Base-by-base conservation (phyloP, 2,888 invertebrate species). In the Tetanocera ferruginea region DNA sequence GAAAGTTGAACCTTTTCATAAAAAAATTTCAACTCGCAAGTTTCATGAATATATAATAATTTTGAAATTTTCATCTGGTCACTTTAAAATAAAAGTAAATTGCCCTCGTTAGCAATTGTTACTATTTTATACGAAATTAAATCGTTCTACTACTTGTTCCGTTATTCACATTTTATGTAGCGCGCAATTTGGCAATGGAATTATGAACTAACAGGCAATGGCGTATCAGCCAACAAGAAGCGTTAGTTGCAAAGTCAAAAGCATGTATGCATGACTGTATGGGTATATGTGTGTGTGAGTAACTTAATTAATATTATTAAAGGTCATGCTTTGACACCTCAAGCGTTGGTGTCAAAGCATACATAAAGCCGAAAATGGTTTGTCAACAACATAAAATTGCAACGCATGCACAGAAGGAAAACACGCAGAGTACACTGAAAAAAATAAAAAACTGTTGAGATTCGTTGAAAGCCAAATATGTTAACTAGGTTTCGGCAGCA, bases 301-400 rank as follows among this genome's bases (percentile, higher is more conserved):
- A 43, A 23, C 73, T 73, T 73, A 73, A 73, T 73, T 73, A 62
- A 37, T 25, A 25, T 43, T 49, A 49, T 73, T 62, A 62, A 62
- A 25, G 60, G 73, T 73, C 62, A 73, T 62, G 49, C 62, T 60
- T 49, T 62, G 62, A 5, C 73, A 73, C 73, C 73, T 73, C 62
- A 28, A n/a, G 8, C 60, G 51, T 25, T 14, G 23, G 23, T 19
- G 37, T 28, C 11, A 28, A 60, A 25, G 28, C 60, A 14, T 0
- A 28, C 67, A 67, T 23, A 52, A 8, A 34, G 11, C 6, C 55
- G 34, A n/a, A 52, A 52, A 71, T 31, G 70, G 51, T 25, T 17
- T 71, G 70, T 71, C 71, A 71, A 55, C 71, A n/a, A 52, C 71
- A 34, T 55, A 34, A 55, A 57, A 71, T 25, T 31, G 2, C 52